Evolutionary conservation across 2,888 invertebrate genomes (phyloP).

Genomic region (Pseudococcus viburni): DNA sequence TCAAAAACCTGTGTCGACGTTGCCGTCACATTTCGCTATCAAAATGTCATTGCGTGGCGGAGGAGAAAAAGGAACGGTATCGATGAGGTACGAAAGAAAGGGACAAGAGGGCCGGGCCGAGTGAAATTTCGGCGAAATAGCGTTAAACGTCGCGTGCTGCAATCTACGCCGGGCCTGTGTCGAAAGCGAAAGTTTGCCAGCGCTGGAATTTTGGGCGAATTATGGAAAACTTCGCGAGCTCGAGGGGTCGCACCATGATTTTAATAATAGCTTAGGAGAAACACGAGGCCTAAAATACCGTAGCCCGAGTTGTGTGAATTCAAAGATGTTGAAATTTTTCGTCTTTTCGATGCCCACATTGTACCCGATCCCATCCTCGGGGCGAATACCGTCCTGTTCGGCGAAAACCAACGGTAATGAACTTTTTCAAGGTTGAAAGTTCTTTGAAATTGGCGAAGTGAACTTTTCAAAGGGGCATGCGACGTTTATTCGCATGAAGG

Average conservation of each 20-base stretch:
- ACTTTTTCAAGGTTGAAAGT: slow-evolving; percentile 29
- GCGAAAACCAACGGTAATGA: not conserved
- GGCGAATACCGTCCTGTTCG: not conserved
- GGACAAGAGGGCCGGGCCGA: not conserved
- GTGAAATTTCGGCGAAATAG: slow-evolving; percentile 1
- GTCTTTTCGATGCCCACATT: not conserved
- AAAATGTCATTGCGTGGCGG: not conserved
- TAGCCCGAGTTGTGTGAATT: not conserved
- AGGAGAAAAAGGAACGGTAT: slow-evolving; percentile 2
- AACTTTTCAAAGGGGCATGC: not conserved
- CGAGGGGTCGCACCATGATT: not conserved
- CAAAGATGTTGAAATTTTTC: not conserved
- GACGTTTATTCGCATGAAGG: not conserved
- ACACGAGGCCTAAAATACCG: not conserved
- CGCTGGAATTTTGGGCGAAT: not conserved
- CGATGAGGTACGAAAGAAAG: not conserved
- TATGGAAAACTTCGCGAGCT: not conserved
- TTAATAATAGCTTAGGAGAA: not conserved
- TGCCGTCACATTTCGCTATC: not conserved
- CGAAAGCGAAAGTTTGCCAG: not conserved
- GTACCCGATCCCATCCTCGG: not conserved
- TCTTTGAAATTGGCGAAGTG: not conserved
- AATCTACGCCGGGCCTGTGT: not conserved
- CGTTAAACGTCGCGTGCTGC: slow-evolving; percentile 11
- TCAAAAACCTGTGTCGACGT: slow-evolving; percentile 8